These are phyloP conservation scores for Microcebus murinus DNA, from an alignment of 2,113 vertebrate genomes.

Conservation along the genomic window DNA sequence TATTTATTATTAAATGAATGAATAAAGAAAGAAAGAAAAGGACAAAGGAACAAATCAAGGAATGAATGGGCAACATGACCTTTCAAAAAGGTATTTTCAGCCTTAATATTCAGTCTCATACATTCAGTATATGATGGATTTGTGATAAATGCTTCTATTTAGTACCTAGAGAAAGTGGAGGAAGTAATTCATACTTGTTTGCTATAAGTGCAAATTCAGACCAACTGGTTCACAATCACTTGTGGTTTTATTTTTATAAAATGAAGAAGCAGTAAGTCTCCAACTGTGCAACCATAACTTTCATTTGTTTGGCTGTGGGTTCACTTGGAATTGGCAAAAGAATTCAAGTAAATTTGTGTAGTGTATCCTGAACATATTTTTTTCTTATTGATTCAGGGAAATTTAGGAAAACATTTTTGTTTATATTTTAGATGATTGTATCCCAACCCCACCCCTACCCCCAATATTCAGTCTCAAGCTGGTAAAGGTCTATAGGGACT, in stretches of 20 bases:
- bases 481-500: conserved; percentile 55
- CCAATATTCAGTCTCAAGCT: conserved; percentile 22
- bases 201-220: not conserved
- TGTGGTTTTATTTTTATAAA: conserved; percentile 54
- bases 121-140: not conserved
- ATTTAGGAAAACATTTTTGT: conserved; percentile 63
- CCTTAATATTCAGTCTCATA: not conserved
- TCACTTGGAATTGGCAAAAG: conserved; percentile 53
- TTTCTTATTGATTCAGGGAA: conserved; percentile 65
- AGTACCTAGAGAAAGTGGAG: not conserved
- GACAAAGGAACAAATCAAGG: not conserved
- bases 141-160: not conserved
- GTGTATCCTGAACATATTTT: conserved; percentile 36
- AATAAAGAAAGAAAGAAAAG: conserved; percentile 45
- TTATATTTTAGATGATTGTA: conserved; percentile 42
- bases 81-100: conserved; percentile 12
- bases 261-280: conserved; percentile 28
- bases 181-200: conserved; percentile 42
- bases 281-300: not conserved
- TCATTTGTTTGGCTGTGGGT: not conserved
- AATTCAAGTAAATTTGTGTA: conserved; percentile 65
- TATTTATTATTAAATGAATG: conserved; percentile 61
- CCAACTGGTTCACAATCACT: not conserved
- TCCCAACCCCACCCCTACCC: fast-evolving
- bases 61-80: not conserved